These are phyloP conservation scores for Mamestra brassicae DNA, from an alignment of 2,888 invertebrate genomes.

Conservation along the genomic window DNA sequence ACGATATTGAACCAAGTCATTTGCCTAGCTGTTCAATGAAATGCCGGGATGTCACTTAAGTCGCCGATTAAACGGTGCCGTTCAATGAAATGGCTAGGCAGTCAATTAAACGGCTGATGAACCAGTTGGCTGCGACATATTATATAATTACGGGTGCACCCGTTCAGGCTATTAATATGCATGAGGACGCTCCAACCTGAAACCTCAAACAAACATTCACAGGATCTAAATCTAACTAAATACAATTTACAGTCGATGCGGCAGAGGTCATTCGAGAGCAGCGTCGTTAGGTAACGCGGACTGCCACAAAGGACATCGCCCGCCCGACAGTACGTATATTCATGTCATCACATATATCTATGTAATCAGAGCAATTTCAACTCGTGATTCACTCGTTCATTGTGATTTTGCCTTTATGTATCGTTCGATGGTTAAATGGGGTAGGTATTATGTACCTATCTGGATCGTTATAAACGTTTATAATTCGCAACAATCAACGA, in stretches of 20 bases:
- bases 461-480: background rate
- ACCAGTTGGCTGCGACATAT: too few relatives aligned
- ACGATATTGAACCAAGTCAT: too few relatives aligned
- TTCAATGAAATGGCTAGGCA: too few relatives aligned
- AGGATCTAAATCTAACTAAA: slow-evolving; percentile 13
- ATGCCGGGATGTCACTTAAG: too few relatives aligned
- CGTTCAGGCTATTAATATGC: background rate
- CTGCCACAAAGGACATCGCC: slow-evolving; percentile 84
- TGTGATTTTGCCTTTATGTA: slow-evolving; percentile 32
- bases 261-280: slow-evolving; percentile 94
- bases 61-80: too few relatives aligned
- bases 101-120: too few relatives aligned
- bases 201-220: background rate
- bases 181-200: background rate
- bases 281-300: slow-evolving; percentile 93
- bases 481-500: background rate
- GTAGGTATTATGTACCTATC: slow-evolving; percentile 8
- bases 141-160: too few relatives aligned
- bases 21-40: too few relatives aligned
- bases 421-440: slow-evolving; percentile 29
- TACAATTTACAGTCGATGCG: slow-evolving; percentile 81
- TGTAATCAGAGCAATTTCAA: slow-evolving; percentile 34
- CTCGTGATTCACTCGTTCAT: slow-evolving; percentile 50
- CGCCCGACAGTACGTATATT: slow-evolving; percentile 83
- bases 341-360: slow-evolving; percentile 28